Evolutionary conservation across 2,888 invertebrate genomes (phyloP).

Genomic region (Callosobruchus maculatus): DNA sequence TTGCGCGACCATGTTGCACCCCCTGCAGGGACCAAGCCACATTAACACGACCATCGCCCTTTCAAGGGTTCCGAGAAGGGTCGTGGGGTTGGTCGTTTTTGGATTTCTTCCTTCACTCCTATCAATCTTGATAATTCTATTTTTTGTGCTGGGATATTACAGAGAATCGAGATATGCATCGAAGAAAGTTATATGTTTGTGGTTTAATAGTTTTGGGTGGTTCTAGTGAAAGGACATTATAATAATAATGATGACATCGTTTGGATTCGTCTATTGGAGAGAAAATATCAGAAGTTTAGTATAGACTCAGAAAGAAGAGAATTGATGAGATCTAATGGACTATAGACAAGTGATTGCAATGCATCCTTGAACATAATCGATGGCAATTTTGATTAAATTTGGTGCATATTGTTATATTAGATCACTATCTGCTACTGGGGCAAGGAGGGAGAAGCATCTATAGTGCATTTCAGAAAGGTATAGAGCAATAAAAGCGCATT

Average conservation of each 20-base stretch:
- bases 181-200: neutral
- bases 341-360: no score
- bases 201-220: neutral
- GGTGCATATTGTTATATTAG: no score
- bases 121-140: neutral
- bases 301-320: neutral
- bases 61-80: neutral
- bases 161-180: slow-evolving; percentile 1
- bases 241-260: neutral
- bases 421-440: no score
- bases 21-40: neutral
- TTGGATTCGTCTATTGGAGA: neutral
- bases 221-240: neutral
- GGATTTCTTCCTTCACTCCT: neutral
- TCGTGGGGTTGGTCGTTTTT: neutral
- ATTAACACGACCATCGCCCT: neutral
- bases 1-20: neutral
- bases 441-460: no score
- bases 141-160: slow-evolving; percentile 2
- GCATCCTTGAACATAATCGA: no score
- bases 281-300: neutral
- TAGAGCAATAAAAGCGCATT: no score
- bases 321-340: no score
- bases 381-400: no score
- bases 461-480: no score